These are phyloP conservation scores for Bujurquina vittata DNA, from an alignment of 2,113 vertebrate genomes.

Conservation along the genomic window DNA sequence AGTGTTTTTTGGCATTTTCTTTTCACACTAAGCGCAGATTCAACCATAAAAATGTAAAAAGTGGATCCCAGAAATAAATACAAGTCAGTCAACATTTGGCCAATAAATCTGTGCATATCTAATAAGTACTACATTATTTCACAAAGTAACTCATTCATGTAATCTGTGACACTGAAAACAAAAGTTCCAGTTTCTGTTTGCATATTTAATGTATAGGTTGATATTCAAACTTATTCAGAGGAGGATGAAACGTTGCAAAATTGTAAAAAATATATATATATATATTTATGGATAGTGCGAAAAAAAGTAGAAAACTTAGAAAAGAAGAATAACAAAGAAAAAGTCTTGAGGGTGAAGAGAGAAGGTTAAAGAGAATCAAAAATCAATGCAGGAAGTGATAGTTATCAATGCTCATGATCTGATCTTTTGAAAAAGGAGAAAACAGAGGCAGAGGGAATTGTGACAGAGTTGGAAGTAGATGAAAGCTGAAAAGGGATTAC, in stretches of 20 bases:
- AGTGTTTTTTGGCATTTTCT: too few relatives aligned
- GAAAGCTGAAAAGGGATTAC: background rate
- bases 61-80: background rate
- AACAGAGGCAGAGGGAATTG: background rate
- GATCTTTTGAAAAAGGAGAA: background rate
- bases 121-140: background rate
- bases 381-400: background rate
- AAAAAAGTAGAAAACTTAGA: background rate
- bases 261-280: background rate
- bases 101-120: background rate
- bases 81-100: background rate
- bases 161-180: background rate
- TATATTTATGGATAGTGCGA: accelerated
- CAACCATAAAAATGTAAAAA: background rate
- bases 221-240: background rate
- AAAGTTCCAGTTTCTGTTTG: background rate
- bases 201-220: background rate
- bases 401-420: background rate
- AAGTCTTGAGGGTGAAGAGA: background rate
- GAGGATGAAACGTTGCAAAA: too few relatives aligned
- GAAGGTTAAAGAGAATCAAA: background rate
- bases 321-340: background rate
- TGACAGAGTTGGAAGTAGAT: background rate
- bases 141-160: background rate
- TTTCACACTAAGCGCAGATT: background rate